Evolutionary conservation across 2,888 invertebrate species (phyloP), one percentile per base, ranked within the genome.

Genomic region (Nomada fucata): DNA sequence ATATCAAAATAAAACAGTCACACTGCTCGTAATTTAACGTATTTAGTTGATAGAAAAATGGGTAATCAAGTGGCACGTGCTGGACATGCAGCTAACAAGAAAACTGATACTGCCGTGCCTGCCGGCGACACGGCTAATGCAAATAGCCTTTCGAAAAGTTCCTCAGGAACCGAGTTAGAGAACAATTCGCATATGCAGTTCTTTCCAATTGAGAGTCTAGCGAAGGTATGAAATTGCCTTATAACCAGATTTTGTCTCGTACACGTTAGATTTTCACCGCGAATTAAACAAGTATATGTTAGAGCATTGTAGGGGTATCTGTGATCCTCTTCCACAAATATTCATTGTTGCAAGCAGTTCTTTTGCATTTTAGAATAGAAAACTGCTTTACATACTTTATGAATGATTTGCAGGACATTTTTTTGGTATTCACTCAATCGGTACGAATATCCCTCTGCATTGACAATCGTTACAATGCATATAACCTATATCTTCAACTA

Each of bases 191-290:
- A 95, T 44, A 95, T 94, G 60, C 96, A 96, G 73, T 95, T 97
- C 92, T 94, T 96, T 86, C 97, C 97, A 18, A 95, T 97, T 69
- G 97, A 97, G 92, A 97, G 96, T 94, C 94, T 97, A 68, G 96
- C 96, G 83, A 97, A 97, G 95, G 96, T 96, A 93, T 29, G 69
- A 71, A 20, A 42, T 69, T 47, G 36, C 18, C 47, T 72, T 71
- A 29, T 20, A 65, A 59, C 15, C 13, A 18, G 11, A 60, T 47
- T 10, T 26, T 10, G 13, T 63, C 11, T 55, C 26, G 26, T 29
- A 29, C 47, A 47, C 26, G 13, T 71, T 20, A 13, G 29, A 10
- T 53, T 36, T 44, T 47, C 52, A n/a, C n/a, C n/a, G 7, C 15
- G 11, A 63, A 55, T 47, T n/a, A 26, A 65, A 44, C n/a, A 44